Evolutionary conservation across 2,113 vertebrate species (phyloP).

Genomic region (Eretmochelys imbricata): DNA sequence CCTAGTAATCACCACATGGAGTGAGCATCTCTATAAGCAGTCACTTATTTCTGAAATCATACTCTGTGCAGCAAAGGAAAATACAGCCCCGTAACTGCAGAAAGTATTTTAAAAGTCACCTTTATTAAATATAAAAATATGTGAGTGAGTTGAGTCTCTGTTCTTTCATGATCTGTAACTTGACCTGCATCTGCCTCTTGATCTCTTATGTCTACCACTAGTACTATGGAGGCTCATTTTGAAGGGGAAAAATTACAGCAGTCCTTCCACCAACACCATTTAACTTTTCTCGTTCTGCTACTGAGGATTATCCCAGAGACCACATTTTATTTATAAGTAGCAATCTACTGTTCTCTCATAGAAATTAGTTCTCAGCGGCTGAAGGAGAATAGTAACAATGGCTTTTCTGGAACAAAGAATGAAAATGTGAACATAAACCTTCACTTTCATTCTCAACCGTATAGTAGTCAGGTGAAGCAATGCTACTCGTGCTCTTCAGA

Average conservation of each 20-base stretch:
- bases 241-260: background rate
- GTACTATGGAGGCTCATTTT: slow-evolving; percentile 96
- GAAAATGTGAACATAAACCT: background rate
- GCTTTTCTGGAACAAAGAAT: background rate
- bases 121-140: too few relatives aligned
- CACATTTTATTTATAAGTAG: background rate
- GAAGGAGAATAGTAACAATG: background rate
- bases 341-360: background rate
- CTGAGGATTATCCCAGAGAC: background rate
- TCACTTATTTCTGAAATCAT: too few relatives aligned
- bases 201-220: slow-evolving; percentile 91
- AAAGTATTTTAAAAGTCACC: background rate
- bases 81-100: background rate
- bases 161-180: slow-evolving; percentile 94
- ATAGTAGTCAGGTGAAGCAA: background rate
- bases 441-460: background rate
- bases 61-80: too few relatives aligned
- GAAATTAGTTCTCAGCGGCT: background rate
- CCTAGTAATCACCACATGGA: too few relatives aligned
- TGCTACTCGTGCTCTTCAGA: background rate
- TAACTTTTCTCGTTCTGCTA: background rate
- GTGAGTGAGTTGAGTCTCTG: slow-evolving; percentile 93
- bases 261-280: background rate
- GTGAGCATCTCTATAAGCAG: too few relatives aligned
- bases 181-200: slow-evolving; percentile 93